These are phyloP conservation scores for Chitala chitala DNA, from an alignment of 2,113 vertebrate genomes.

Conservation along the genomic window DNA sequence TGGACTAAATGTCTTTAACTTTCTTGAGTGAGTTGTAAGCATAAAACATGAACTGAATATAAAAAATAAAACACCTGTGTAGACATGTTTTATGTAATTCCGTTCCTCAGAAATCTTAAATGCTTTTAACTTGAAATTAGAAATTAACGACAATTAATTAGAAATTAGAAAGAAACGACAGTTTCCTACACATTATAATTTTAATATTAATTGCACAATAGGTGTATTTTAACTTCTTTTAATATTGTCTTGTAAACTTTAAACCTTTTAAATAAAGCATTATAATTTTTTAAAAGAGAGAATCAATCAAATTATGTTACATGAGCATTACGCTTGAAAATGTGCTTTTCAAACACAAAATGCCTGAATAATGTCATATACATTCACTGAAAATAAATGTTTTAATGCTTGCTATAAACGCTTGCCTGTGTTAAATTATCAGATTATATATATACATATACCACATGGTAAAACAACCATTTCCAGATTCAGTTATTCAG, in stretches of 20 bases:
- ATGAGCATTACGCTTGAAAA: too few relatives aligned
- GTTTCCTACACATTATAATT: too few relatives aligned
- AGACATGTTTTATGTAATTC: too few relatives aligned
- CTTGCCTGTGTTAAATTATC: not conserved
- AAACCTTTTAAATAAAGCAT: too few relatives aligned
- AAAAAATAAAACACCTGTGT: too few relatives aligned
- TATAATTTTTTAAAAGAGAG: not conserved
- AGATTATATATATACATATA: not conserved
- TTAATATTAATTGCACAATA: too few relatives aligned
- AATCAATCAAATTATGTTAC: not conserved
- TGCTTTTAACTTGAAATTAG: too few relatives aligned
- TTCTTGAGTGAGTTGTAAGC: not conserved
- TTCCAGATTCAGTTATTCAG: constrained; percentile 20
- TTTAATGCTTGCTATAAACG: not conserved
- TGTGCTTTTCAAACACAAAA: not conserved
- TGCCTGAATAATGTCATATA: not conserved
- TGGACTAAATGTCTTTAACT: not conserved
- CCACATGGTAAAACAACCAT: not conserved
- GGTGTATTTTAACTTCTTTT: too few relatives aligned
- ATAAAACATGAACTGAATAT: not conserved
- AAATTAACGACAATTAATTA: too few relatives aligned
- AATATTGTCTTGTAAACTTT: too few relatives aligned
- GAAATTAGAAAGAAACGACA: too few relatives aligned
- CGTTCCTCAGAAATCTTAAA: too few relatives aligned
- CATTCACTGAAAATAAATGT: not conserved